Evolutionary conservation across 2,888 invertebrate genomes (phyloP).

Genomic region (Caenorhabditis virilis): DNA sequence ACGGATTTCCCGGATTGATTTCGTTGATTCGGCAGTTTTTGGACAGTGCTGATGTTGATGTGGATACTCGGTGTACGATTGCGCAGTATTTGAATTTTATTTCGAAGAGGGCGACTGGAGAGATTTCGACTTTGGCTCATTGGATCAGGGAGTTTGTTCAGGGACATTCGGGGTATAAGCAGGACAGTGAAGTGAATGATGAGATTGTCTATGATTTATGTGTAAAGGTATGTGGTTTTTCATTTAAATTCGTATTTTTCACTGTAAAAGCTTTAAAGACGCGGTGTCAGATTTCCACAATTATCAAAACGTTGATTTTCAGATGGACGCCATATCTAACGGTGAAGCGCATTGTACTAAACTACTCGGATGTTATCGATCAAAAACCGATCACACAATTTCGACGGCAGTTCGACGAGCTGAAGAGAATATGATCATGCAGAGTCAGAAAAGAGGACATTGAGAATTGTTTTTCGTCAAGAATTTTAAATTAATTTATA

Average conservation of each 20-base stretch:
- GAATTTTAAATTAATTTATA: not conserved
- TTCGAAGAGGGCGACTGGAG: conserved; percentile 76
- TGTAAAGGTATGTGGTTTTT: conserved; percentile 43
- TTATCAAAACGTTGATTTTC: no score
- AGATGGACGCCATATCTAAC: conserved; percentile 67
- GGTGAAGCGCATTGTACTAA: conserved; percentile 64
- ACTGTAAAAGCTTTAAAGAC: no score
- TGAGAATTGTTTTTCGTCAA: not conserved
- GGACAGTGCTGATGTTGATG: conserved; percentile 93
- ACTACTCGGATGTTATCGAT: conserved; percentile 64
- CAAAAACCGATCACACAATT: conserved; percentile 65
- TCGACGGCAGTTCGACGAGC: conserved; percentile 64
- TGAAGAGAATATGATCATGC: conserved; percentile 61
- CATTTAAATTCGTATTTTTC: not conserved
- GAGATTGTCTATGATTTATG: conserved; percentile 88
- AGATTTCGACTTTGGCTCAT: conserved; percentile 87
- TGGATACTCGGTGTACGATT: conserved; percentile 93
- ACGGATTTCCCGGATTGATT: conserved; percentile 89
- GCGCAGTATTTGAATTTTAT: conserved; percentile 84
- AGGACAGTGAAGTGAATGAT: conserved; percentile 87
- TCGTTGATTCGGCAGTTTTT: conserved; percentile 92
- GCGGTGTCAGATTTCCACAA: no score
- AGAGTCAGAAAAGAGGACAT: conserved; percentile 30
- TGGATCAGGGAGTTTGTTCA: conserved; percentile 91
- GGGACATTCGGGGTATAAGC: conserved; percentile 77